A percentile compares a stretch with the other conserved stretches of the same genome.
Evolutionary conservation across 1,140 invertebrate genomes (phyloP).

Genomic region (Acromyrmex echinatior): DNA sequence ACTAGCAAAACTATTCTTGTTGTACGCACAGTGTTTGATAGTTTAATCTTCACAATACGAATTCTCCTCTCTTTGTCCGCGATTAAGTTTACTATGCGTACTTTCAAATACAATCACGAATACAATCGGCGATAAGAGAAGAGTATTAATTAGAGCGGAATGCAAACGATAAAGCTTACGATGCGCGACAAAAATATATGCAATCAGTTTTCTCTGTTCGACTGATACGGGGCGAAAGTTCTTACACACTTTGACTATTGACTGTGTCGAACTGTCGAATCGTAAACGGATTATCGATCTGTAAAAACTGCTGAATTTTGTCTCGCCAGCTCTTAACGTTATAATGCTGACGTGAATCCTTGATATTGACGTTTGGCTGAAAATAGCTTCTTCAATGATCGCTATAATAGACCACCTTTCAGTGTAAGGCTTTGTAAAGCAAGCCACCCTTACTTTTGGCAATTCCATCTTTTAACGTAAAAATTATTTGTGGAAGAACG

Average conservation of each 20-base stretch:
- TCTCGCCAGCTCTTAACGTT: background rate
- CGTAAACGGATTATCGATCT: background rate
- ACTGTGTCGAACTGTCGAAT: background rate
- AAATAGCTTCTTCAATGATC: background rate
- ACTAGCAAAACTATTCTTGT: no score
- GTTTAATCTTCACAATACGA: no score
- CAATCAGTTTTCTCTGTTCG: slow-evolving; percentile 15
- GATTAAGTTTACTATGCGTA: background rate
- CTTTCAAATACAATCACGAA: slow-evolving; percentile 20
- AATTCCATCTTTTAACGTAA: background rate
- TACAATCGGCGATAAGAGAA: slow-evolving; percentile 11
- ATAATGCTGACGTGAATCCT: slow-evolving; percentile 27
- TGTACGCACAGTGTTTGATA: no score
- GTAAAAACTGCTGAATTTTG: background rate
- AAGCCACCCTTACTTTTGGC: background rate
- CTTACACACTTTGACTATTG: background rate
- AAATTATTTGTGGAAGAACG: slow-evolving; percentile 18
- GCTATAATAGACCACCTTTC: background rate
- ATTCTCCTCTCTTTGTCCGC: no score
- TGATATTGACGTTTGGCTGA: slow-evolving; percentile 26
- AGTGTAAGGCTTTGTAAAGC: no score
- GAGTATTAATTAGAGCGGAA: slow-evolving; percentile 55
- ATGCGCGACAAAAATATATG: slow-evolving; percentile 21
- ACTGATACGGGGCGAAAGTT: slow-evolving; percentile 41
- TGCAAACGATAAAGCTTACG: slow-evolving; percentile 29